Conservation (phyloP, 1,140 invertebrate genomes). For the Phenacoccus solenopsis region DNA sequence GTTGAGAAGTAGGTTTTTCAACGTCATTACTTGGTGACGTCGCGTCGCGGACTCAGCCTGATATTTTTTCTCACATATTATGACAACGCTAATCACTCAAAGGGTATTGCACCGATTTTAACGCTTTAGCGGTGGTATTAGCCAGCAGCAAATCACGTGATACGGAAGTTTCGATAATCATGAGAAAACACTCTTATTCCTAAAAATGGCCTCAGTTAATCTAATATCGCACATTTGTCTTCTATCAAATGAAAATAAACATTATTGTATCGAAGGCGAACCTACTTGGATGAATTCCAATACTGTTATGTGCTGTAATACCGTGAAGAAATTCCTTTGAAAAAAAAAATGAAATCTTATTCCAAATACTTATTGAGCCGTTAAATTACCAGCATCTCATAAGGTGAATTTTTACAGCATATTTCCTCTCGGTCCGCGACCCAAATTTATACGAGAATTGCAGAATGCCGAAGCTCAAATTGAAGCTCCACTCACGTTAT, state of each 20-base stretch:
- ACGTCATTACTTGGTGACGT: too few species aligned
- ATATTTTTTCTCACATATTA: too few species aligned
- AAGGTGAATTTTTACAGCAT: conserved; percentile 29
- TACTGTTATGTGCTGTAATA: background rate
- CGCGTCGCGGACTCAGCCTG: too few species aligned
- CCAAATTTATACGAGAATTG: conserved; percentile 58
- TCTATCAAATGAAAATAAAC: conserved; percentile 11
- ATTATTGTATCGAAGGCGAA: background rate
- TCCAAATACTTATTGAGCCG: background rate
- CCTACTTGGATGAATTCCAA: background rate
- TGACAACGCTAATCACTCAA: too few species aligned
- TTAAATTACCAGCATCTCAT: background rate
- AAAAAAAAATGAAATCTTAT: too few species aligned
- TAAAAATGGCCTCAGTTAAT: background rate
- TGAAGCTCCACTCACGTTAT: conserved; percentile 53
- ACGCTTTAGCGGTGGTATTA: too few species aligned
- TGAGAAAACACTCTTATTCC: background rate
- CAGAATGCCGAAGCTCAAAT: conserved; percentile 58
- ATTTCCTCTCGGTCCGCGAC: conserved; percentile 46
- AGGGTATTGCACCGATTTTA: too few species aligned
- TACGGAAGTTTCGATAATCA: background rate
- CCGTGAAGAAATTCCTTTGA: background rate
- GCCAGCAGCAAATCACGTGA: too few species aligned
- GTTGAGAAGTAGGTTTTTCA: too few species aligned
- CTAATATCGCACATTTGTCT: background rate